phyloP scores from a whole-genome alignment of 2,113 vertebrate species.

The Origma solitaria region DNA sequence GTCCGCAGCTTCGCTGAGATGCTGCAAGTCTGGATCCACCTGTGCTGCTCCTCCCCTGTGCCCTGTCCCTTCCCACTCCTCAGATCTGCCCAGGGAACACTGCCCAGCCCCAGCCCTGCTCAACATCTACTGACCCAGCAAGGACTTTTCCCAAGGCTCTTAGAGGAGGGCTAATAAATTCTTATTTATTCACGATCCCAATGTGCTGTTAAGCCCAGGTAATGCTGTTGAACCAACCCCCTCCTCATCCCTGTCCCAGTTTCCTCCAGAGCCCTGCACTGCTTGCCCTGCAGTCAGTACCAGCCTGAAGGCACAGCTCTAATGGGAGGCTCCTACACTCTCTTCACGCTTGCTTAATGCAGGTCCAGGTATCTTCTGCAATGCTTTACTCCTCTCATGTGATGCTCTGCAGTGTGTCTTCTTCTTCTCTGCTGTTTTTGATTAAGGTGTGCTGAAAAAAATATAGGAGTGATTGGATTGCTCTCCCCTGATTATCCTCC shows the following conservation, averaged over 20 bases:
- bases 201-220: not conserved
- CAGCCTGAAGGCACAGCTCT: not conserved
- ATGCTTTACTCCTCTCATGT: not conserved
- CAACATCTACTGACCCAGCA: not conserved
- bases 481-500: not conserved
- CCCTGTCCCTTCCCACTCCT: not conserved
- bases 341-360: not conserved
- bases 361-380: not conserved
- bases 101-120: not conserved
- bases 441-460: not conserved
- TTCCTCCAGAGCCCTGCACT: not conserved
- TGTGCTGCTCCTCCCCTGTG: not conserved
- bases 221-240: not conserved
- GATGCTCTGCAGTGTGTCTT: not conserved
- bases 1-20: not conserved
- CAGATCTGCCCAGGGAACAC: not conserved
- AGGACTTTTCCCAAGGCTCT: not conserved
- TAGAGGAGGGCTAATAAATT: not conserved
- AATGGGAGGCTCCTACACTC: not conserved
- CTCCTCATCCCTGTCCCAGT: not conserved
- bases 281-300: not conserved
- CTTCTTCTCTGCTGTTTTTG: not conserved
- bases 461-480: not conserved
- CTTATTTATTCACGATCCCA: not conserved
- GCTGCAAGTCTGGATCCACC: not conserved